Evolutionary conservation across 2,888 invertebrate genomes (phyloP), one percentile per base, ranked within the genome.

Genomic region (Lottia gigantea): DNA sequence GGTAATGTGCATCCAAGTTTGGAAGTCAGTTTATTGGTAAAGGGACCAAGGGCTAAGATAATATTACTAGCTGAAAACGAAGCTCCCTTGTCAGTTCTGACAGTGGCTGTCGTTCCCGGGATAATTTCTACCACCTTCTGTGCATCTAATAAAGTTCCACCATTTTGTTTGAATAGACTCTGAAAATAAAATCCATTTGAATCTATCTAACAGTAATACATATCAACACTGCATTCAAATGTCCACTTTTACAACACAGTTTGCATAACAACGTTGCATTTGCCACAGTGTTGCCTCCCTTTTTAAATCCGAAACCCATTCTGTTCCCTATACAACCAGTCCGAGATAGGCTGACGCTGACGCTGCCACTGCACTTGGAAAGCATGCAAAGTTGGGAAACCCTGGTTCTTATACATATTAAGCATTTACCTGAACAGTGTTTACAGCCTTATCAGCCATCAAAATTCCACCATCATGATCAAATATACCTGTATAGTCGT

Each of bases 11-110:
- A 67, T 6, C 83, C 85, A 12, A 87, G 76, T 16, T 75, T 77
- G 26, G 77, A 71, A 19, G 83, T 64, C 15, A 87, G 70, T 49
- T 76, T 75, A 0, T 74, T 73, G 0, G 87, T 80, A 87, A 87
- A 88, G 0, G 88, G 80, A 6, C 88, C 88, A 0, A 86, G 79
- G 4, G 86, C 79, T 25, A 88, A 68, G 45, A 87, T 84, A 2
- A 87, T 70, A 67, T 77, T 84, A 26, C 68, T 67, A 14, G 82
- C 76, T 55, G 61, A 72, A 74, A 84, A 85, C 3, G 62, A 14
- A 19, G 11, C 62, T 2, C 76, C 76, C 46, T 77, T 80, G 11
- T 70, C 71, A 3, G 85, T 85, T 25, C 70, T 71, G 12, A 85
- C 74, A 1, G 74, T 75, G 7, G 84, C 78, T 2, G 73, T 67